Conservation (phyloP, 2,888 invertebrate species). For the Allygus modestus region DNA sequence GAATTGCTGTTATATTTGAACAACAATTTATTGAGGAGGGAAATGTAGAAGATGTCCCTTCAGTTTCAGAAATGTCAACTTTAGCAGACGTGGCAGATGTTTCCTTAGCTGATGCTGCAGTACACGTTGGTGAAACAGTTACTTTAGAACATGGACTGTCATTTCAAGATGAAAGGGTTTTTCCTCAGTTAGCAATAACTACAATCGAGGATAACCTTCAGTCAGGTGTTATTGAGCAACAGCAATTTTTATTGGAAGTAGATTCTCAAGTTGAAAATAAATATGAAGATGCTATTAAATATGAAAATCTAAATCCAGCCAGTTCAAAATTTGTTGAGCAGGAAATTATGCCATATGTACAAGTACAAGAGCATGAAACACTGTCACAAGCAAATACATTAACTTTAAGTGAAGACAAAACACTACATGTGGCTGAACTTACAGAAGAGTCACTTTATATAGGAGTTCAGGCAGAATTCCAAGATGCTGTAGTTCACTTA, state of each 20-base stretch:
- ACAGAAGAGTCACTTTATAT: not conserved
- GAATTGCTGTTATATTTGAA: constrained; percentile 69
- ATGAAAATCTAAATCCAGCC: not conserved
- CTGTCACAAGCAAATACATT: constrained; percentile 8
- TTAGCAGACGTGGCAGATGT: constrained; percentile 63
- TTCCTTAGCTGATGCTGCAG: constrained; percentile 28
- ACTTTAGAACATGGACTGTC: constrained; percentile 24
- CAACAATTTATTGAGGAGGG: constrained; percentile 61
- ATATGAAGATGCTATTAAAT: not conserved
- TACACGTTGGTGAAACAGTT: constrained; percentile 14
- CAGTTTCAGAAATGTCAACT: constrained; percentile 64
- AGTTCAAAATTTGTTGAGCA: not conserved
- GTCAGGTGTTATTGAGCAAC: not conserved
- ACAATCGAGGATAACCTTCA: not conserved
- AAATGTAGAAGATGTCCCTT: constrained; percentile 25
- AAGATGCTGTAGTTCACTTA: not conserved
- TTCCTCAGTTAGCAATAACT: constrained; percentile 5
- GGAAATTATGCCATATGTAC: not conserved
- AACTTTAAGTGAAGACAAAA: not conserved
- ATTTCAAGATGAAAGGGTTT: not conserved
- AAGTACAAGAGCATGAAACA: not conserved
- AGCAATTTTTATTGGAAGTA: constrained; percentile 5
- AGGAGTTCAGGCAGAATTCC: constrained; percentile 35
- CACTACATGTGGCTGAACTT: not conserved
- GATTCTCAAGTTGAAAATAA: not conserved